These are phyloP conservation scores for Gambusia affinis DNA, from an alignment of 2,113 vertebrate species.

Conservation along the genomic window DNA sequence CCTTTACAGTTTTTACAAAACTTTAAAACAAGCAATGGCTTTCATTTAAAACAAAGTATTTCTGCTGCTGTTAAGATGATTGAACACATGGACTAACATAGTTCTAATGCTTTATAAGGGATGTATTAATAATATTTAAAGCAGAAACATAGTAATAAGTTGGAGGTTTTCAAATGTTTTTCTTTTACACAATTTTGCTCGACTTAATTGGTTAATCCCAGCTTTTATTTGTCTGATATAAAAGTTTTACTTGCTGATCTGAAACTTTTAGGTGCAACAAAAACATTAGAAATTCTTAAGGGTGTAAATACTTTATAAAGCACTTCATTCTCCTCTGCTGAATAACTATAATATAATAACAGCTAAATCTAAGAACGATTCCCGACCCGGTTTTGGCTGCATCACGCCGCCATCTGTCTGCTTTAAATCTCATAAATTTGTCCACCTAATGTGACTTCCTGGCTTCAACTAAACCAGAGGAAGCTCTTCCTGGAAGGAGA, in stretches of 20 bases:
- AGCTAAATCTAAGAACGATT: conserved; percentile 16
- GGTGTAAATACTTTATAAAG: neutral
- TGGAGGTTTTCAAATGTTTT: too few species aligned
- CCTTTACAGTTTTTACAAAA: too few species aligned
- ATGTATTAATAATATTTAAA: too few species aligned
- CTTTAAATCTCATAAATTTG: conserved; percentile 41
- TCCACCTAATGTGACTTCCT: conserved; percentile 22
- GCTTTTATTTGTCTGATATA: neutral
- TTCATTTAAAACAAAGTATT: too few species aligned
- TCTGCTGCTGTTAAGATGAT: too few species aligned
- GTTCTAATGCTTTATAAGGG: too few species aligned
- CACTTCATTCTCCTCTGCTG: neutral
- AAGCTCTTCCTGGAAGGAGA: conserved; percentile 1
- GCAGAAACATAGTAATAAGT: too few species aligned
- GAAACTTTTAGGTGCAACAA: neutral
- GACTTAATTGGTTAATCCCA: neutral
- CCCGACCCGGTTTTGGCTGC: conserved; percentile 46
- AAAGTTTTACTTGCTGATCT: neutral
- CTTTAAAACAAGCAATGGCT: too few species aligned
- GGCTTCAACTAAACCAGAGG: conserved; percentile 15
- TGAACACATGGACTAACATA: too few species aligned
- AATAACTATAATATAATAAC: conserved; percentile 5
- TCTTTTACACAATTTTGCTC: too few species aligned
- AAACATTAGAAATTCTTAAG: neutral
- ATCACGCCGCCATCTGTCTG: conserved; percentile 60